phyloP scores from a whole-genome alignment of 1,140 invertebrate species.

The Hermetia illucens region DNA sequence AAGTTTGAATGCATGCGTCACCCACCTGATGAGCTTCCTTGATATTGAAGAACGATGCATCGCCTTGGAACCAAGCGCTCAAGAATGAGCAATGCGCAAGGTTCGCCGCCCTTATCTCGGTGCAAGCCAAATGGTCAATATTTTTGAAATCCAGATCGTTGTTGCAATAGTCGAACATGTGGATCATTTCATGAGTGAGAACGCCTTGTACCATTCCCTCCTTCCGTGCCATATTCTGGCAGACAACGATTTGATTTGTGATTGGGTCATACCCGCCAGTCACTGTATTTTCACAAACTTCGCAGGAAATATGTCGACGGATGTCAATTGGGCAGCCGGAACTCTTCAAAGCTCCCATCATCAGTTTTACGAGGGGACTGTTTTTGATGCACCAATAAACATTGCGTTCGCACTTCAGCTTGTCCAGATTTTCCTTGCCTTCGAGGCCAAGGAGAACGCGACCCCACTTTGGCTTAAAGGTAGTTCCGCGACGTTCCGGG shows the following conservation, averaged over 20 bases:
- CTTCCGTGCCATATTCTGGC: conserved; percentile 64
- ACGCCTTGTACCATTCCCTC: conserved; percentile 58
- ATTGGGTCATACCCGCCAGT: conserved; percentile 83
- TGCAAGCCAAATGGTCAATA: conserved; percentile 86
- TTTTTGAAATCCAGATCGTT: conserved; percentile 82
- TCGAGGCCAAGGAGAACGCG: conserved; percentile 43
- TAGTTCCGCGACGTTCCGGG: conserved; percentile 57
- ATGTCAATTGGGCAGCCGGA: conserved; percentile 75
- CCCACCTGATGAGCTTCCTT: conserved; percentile 53
- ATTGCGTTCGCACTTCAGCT: conserved; percentile 66
- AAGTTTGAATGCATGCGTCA: too few relatives aligned
- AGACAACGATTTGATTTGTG: conserved; percentile 63
- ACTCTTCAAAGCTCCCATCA: conserved; percentile 69
- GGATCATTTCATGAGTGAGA: conserved; percentile 84
- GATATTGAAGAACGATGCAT: conserved; percentile 57
- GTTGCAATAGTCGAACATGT: conserved; percentile 92
- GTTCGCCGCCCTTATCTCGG: conserved; percentile 85
- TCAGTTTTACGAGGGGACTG: conserved; percentile 71
- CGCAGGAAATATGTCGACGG: conserved; percentile 78
- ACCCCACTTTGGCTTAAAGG: conserved; percentile 37
- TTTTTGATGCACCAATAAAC: conserved; percentile 56
- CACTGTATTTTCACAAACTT: conserved; percentile 68
- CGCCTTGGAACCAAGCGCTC: conserved; percentile 61
- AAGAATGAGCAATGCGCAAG: conserved; percentile 81
- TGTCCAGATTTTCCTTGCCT: conserved; percentile 50